Base-by-base conservation (phyloP, 1,140 invertebrate species). In the Rhopalosiphum padi region DNA sequence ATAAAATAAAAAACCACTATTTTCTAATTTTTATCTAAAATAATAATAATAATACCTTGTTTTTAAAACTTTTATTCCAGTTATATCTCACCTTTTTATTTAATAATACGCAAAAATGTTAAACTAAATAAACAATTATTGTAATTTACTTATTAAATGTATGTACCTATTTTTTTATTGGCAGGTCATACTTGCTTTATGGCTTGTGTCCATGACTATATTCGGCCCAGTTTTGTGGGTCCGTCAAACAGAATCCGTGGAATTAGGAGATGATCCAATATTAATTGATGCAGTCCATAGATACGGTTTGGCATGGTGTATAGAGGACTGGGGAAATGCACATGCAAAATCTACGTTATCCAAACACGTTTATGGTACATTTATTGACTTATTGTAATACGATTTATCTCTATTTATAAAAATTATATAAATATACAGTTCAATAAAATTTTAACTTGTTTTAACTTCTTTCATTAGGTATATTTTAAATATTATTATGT, bases 181-280 rank as follows among this genome's bases (percentile, higher is more conserved):
- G 11, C 94, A 95, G 94, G 95, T 95, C 3, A 97, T 98, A 35
- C 94, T 96, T 0, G 94, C 95, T 1, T 94, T 98, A 25, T 98
- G 97, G 97, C 90, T 96, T 1, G 94, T 97, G 0, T 96, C 97
- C 0, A 94, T 97, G 23, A 95, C 95, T 0, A 96, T 97, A 41
- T 97, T 97, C 95, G 95, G 96, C 0, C 97, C 97, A 0, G 94
- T 97, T 35, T 95, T 97, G 4, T 95, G 95, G 60, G 96, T 97
- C 1, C 94, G 96, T 8, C 96, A 96, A 92, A 94, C 94, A 15
- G 94, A 96, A n/a, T 95, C 95, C 0, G 94, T 95, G 48, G 94
- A 94, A 68, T 94, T 94, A 94, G 94, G 77, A 95, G 95, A 94
- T 94, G 95, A 68, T 95, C 95, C 95, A 95, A 77, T 93, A 37